Evolutionary conservation across 2,113 vertebrate species (phyloP), one percentile per base, ranked within the genome.

Genomic region (Nyctereutes procyonoides): DNA sequence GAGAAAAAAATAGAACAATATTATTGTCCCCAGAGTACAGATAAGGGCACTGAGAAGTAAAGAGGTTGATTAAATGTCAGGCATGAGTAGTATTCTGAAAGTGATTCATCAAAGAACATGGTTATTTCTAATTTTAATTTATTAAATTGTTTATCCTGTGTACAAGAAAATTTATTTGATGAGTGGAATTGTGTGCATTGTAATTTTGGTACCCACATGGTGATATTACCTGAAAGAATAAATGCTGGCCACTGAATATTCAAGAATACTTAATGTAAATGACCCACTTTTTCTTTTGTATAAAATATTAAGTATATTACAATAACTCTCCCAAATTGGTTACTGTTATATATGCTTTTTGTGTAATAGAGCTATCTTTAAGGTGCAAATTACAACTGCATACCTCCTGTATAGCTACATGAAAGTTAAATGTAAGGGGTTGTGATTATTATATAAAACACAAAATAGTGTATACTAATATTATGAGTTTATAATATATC

Each of bases 91-190:
- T n/a, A 76, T 60, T 81, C 32, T 58, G 28, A 91, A 30, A 93
- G 38, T 82, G 63, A 87, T 35, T 92, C 30, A 83, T 77, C 86
- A 79, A 90, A 92, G 62, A 83, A 58, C 24, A 38, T 28, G 30
- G 53, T 77, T 92, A 48, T 93, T 94, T 94, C 51, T 71, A 14
- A 69, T 91, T 88, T 90, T 96, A 94, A 60, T 84, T 93, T 82
- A 62, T 80, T 74, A 87, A 76, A 95, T 30, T 95, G 24, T 76
- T 65, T 80, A 80, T 93, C 22, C n/a, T 73, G 1, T 58, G 2
- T 92, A 35, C 58, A 93, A 77, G 74, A 81, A 93, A 55, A 77
- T 83, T 83, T 86, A 32, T 74, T 74, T 56, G 62, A 30, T 94
- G 38, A 95, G 19, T 93, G 26, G 22, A 55, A 93, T 86, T 96